Conservation (phyloP, 2,888 invertebrate species). For the Mongoloraphidia duomilia region DNA sequence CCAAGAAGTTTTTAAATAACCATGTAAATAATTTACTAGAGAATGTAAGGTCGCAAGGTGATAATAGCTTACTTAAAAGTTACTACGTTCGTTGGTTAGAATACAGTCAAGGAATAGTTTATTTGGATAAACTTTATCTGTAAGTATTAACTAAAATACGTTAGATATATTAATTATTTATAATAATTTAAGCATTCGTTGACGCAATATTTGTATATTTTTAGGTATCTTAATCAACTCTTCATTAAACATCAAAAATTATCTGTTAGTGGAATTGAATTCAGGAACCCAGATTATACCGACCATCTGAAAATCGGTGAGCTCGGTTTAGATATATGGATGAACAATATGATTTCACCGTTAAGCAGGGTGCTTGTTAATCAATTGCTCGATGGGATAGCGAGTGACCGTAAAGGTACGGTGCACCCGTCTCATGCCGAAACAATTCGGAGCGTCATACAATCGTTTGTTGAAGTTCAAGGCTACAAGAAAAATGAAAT, state of each 20-base stretch:
- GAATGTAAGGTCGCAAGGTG: constrained; percentile 48
- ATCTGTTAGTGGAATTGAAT: constrained; percentile 84
- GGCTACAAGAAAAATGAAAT: background rate
- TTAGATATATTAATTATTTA: background rate
- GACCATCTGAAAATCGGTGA: constrained; percentile 82
- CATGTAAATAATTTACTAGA: constrained; percentile 68
- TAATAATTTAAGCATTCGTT: constrained; percentile 3
- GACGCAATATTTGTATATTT: background rate
- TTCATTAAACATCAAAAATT: constrained; percentile 86
- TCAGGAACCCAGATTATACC: constrained; percentile 51
- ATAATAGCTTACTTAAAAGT: constrained; percentile 53
- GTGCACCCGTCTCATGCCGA: constrained; percentile 40
- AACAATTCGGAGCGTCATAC: constrained; percentile 71
- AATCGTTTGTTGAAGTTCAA: constrained; percentile 59
- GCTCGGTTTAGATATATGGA: constrained; percentile 74
- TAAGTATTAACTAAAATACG: constrained; percentile 26
- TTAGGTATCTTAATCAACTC: constrained; percentile 77
- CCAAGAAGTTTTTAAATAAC: constrained; percentile 73
- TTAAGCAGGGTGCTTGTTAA: constrained; percentile 59
- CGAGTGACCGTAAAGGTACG: constrained; percentile 52
- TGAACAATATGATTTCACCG: constrained; percentile 64
- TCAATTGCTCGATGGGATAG: constrained; percentile 69
- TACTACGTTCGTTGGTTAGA: constrained; percentile 84
- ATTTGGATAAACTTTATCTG: constrained; percentile 78
- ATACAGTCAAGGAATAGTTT: constrained; percentile 80